Percentiles rank a stretch among this genome's conserved stretches.
Evolutionary conservation across 2,888 invertebrate genomes (phyloP).

Genomic region (Cantharis nigra): DNA sequence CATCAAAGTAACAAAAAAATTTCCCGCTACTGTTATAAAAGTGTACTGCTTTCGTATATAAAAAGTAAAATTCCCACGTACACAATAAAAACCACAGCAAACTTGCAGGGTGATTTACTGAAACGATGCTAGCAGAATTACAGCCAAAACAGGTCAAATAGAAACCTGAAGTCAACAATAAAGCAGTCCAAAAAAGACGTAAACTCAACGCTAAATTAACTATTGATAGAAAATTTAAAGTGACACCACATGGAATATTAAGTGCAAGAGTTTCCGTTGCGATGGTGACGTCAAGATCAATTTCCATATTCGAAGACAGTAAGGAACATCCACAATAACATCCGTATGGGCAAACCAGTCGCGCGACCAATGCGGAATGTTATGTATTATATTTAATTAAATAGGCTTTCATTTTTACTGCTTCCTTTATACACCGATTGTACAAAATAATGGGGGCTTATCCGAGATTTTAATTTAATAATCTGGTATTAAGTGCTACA

Average conservation of each 20-base stretch:
- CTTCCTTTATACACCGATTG: not conserved
- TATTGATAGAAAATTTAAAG: constrained; percentile 24
- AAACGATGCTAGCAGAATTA: constrained; percentile 25
- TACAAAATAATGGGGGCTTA: not conserved
- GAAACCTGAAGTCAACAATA: constrained; percentile 19
- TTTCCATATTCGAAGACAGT: not conserved
- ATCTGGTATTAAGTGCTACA: not conserved
- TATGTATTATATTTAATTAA: not conserved
- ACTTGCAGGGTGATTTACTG: constrained; percentile 24
- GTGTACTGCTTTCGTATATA: constrained; percentile 9
- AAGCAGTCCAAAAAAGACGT: constrained; percentile 12
- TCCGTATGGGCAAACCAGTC: not conserved
- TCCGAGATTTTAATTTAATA: not conserved
- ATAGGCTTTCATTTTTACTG: not conserved
- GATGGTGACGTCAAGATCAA: not conserved
- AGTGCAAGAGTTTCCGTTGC: not conserved
- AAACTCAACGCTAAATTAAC: constrained; percentile 25
- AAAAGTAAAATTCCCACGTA: constrained; percentile 23
- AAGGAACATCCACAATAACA: not conserved
- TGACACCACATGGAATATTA: constrained; percentile 2
- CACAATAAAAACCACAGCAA: constrained; percentile 12
- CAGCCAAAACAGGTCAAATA: constrained; percentile 18
- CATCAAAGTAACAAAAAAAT: not conserved
- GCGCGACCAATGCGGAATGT: not conserved
- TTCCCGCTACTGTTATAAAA: constrained; percentile 12